Evolutionary conservation across 2,888 invertebrate species (phyloP), one percentile per base, ranked within the genome.

Genomic region (Mamestra brassicae): DNA sequence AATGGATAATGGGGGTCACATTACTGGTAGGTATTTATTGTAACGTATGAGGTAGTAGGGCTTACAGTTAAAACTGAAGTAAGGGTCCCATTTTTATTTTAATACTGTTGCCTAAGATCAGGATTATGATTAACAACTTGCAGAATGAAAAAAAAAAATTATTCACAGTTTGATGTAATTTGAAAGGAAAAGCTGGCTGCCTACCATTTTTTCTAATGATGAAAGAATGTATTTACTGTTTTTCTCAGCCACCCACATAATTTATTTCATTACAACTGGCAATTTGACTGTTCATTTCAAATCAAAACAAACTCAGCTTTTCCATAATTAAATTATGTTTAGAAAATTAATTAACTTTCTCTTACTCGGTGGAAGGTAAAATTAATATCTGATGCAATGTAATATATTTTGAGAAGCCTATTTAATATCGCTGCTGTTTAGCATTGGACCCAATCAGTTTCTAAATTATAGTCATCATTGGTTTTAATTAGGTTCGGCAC

Each of bases 321-420:
- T 38, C 62, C 38, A 17, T 84, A 71, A 68, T 74, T 3, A 73
- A 76, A 83, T 82, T 73, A 74, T 69, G 74, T 80, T 81, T 74
- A 71, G 76, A 67, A 83, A 85, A 75, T 85, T 79, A 85, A 84
- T 85, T 85, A 85, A 68, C 69, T 81, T 82, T 80, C 65, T 66
- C 71, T 4, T 61, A 67, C 62, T 67, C 57, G 36, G 26, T 68
- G 50, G 71, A 55, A 75, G 68, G 78, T 70, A 68, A 85, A 83
- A 83, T 84, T 82, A 75, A 84, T 83, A 76, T 72, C 63, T 65
- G 64, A 52, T 83, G 74, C 76, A 76, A 71, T 67, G 69, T 66
- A 68, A 76, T 80, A 74, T 85, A 82, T 80, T 84, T 83, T 15
- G 67, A 45, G 72, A 74, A 81, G 71, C 78, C 76, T 58, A 74